Percentiles rank a stretch among this genome's conserved stretches.
Evolutionary conservation across 1,140 invertebrate species (phyloP).

Genomic region (Saccostrea glomerata): DNA sequence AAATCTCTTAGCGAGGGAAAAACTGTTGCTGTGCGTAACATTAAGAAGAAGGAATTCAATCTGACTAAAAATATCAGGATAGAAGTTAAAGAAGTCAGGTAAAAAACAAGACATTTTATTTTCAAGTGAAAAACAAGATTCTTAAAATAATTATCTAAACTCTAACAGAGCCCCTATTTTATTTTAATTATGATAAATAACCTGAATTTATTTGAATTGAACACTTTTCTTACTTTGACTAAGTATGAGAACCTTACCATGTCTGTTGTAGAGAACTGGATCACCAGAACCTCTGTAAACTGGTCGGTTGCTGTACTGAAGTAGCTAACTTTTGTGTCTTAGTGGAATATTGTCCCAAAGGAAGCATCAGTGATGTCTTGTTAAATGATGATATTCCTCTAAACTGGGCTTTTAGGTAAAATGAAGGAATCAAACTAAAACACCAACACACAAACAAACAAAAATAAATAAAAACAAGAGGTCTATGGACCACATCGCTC

Average conservation of each 20-base stretch:
- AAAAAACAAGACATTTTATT: not conserved
- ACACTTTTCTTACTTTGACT: too few species aligned
- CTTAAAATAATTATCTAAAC: not conserved
- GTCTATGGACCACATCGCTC: too few species aligned
- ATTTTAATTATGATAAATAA: not conserved
- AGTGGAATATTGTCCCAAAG: constrained; percentile 72
- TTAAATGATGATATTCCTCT: constrained; percentile 72
- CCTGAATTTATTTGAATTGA: not conserved
- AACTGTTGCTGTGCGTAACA: constrained; percentile 58
- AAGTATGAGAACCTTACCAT: not conserved
- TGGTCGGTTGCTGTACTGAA: constrained; percentile 69
- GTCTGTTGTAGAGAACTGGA: constrained; percentile 64
- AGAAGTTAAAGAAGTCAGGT: constrained; percentile 70
- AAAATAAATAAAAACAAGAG: too few species aligned
- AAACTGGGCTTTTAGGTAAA: constrained; percentile 73
- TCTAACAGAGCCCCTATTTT: not conserved
- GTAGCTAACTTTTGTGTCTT: constrained; percentile 66
- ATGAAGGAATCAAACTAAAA: not conserved
- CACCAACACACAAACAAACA: too few species aligned
- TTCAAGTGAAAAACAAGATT: not conserved
- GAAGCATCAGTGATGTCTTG: constrained; percentile 70
- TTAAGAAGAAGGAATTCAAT: constrained; percentile 65
- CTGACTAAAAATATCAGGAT: constrained; percentile 62
- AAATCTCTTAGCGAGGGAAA: constrained; percentile 59
- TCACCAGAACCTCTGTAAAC: constrained; percentile 71